phyloP scores from a whole-genome alignment of 2,113 vertebrate species.

The Orthonyx spaldingii region DNA sequence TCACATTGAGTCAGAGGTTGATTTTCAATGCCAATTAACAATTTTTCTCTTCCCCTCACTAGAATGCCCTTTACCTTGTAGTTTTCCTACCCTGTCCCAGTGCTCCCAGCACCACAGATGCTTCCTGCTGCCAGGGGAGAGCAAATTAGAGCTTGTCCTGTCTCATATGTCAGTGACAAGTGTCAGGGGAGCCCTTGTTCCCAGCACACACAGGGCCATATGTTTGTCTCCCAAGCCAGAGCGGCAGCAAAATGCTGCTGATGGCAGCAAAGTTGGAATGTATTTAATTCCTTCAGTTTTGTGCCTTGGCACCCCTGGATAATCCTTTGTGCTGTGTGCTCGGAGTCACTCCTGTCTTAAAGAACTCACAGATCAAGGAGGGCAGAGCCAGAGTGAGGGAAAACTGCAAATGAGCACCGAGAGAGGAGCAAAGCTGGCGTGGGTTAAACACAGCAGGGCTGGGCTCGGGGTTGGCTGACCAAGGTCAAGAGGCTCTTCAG shows the following conservation, averaged over 20 bases:
- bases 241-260: background rate
- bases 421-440: background rate
- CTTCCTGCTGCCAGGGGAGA: background rate
- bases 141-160: background rate
- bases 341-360: background rate
- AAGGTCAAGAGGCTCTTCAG: background rate
- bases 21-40: background rate
- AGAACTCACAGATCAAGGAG: background rate
- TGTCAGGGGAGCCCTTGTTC: background rate
- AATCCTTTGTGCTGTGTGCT: background rate
- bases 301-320: background rate
- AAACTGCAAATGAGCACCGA: background rate
- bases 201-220: background rate
- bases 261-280: background rate
- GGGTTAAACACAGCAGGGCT: background rate
- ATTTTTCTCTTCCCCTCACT: background rate
- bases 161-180: background rate
- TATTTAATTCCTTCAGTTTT: background rate
- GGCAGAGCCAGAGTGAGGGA: background rate
- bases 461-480: fast-evolving
- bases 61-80: background rate
- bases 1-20: background rate
- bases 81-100: background rate
- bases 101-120: background rate
- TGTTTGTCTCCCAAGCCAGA: background rate